Conservation (phyloP, 1,140 invertebrate genomes). For the Ceratina japonica region DNA sequence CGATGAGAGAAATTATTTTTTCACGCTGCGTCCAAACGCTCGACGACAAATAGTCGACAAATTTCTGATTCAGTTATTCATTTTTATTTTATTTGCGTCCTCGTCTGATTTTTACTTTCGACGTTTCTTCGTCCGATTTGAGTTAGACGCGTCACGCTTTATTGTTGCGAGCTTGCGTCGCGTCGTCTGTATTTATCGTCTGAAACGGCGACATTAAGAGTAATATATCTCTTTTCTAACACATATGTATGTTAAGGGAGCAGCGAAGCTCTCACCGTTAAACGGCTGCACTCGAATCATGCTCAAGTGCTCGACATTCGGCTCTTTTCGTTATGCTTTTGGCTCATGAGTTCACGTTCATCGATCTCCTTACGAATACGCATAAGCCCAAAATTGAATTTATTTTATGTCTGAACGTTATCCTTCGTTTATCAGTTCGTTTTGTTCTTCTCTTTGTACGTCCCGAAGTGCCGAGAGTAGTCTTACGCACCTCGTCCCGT, state of each 20-base stretch:
- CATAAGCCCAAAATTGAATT: constrained; percentile 15
- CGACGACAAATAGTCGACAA: constrained; percentile 11
- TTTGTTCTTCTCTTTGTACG: not conserved
- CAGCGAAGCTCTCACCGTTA: constrained; percentile 3
- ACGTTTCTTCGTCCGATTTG: constrained; percentile 51
- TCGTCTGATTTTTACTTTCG: constrained; percentile 47
- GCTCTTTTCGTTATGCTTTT: constrained; percentile 51
- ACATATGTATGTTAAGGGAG: constrained; percentile 41
- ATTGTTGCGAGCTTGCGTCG: constrained; percentile 40
- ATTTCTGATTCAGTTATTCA: constrained; percentile 25
- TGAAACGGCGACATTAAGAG: constrained; percentile 41
- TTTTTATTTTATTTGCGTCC: constrained; percentile 41
- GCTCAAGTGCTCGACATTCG: constrained; percentile 5
- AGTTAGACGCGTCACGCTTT: constrained; percentile 46
- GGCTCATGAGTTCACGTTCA: constrained; percentile 5
- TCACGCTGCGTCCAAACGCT: constrained; percentile 17
- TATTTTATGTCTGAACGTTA: constrained; percentile 13
- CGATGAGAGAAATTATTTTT: constrained; percentile 3
- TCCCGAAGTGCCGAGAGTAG: no score
- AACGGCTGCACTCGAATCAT: constrained; percentile 28
- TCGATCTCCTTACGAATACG: not conserved
- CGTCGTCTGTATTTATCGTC: constrained; percentile 4
- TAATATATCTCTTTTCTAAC: constrained; percentile 70
- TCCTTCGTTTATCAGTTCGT: constrained; percentile 5
- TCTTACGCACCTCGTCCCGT: no score